Evolutionary conservation across 2,797 vertebrate species (phyloP).

Genomic region (Pangasius sanitwongsei): DNA sequence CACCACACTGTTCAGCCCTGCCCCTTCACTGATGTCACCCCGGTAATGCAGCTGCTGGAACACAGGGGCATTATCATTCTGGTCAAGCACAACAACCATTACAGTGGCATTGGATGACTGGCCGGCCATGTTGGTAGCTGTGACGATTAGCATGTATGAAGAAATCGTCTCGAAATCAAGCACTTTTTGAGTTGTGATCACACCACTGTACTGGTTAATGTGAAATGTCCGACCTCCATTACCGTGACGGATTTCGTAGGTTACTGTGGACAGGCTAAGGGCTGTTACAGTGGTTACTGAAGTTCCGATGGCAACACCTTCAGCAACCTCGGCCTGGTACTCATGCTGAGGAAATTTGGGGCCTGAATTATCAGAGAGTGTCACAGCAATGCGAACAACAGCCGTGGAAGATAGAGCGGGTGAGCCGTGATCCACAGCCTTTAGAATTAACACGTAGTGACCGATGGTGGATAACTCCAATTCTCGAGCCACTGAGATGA

Average conservation of each 20-base stretch:
- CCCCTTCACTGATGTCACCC: slow-evolving; percentile 91
- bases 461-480: slow-evolving; percentile 87
- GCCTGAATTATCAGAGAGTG: slow-evolving; percentile 90
- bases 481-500: slow-evolving; percentile 87
- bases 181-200: slow-evolving; percentile 84
- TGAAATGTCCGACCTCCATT: slow-evolving; percentile 82
- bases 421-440: slow-evolving; percentile 87
- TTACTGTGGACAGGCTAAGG: slow-evolving; percentile 89
- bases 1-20: slow-evolving; percentile 89
- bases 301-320: slow-evolving; percentile 86
- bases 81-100: slow-evolving; percentile 86
- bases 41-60: slow-evolving; percentile 87
- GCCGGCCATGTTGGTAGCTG: slow-evolving; percentile 95
- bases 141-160: slow-evolving; percentile 83
- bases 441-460: slow-evolving; percentile 91
- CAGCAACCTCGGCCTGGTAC: slow-evolving; percentile 90
- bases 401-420: slow-evolving; percentile 88
- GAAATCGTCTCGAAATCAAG: slow-evolving; percentile 86
- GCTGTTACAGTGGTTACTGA: slow-evolving; percentile 87
- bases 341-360: slow-evolving; percentile 91
- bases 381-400: slow-evolving; percentile 88
- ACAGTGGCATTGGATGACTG: slow-evolving; percentile 90
- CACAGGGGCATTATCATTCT: slow-evolving; percentile 92
- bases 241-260: slow-evolving; percentile 90
- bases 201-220: slow-evolving; percentile 95